These are phyloP conservation scores for Rhinichthys klamathensis DNA, from an alignment of 2,113 vertebrate species.

Conservation along the genomic window DNA sequence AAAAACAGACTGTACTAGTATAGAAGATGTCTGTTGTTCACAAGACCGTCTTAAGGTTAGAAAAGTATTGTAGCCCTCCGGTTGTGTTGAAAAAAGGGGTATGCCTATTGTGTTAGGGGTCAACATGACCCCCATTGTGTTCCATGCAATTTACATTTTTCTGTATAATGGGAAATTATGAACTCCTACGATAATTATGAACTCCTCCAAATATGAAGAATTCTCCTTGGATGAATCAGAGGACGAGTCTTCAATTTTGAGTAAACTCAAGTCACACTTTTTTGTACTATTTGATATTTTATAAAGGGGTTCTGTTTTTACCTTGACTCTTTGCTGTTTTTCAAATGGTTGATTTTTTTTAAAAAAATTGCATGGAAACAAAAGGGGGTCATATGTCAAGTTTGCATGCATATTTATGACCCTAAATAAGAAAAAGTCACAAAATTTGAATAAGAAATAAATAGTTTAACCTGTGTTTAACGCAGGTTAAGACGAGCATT, in stretches of 20 bases:
- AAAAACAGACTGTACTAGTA: slow-evolving; percentile 2
- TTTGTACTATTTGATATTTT: no score
- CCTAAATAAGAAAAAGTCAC: background rate
- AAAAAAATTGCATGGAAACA: background rate
- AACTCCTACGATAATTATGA: no score
- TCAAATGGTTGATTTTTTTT: no score
- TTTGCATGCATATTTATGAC: background rate
- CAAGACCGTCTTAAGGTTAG: background rate
- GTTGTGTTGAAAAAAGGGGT: background rate
- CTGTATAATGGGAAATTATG: no score
- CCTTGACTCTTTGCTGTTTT: no score
- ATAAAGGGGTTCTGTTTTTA: no score
- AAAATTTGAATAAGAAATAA: background rate
- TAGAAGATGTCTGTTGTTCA: slow-evolving; percentile 34
- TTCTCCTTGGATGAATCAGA: no score
- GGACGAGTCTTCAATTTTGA: no score
- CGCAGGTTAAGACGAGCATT: background rate
- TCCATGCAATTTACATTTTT: background rate
- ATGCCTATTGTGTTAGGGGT: background rate
- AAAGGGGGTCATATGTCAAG: background rate
- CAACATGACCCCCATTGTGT: background rate
- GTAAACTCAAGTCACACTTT: no score
- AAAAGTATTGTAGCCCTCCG: background rate
- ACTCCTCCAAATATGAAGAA: no score
- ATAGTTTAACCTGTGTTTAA: background rate